A percentile compares a stretch with the other conserved stretches of the same genome.
phyloP scores from a whole-genome alignment of 2,888 invertebrate species.

The Aproaerema taeniolella region DNA sequence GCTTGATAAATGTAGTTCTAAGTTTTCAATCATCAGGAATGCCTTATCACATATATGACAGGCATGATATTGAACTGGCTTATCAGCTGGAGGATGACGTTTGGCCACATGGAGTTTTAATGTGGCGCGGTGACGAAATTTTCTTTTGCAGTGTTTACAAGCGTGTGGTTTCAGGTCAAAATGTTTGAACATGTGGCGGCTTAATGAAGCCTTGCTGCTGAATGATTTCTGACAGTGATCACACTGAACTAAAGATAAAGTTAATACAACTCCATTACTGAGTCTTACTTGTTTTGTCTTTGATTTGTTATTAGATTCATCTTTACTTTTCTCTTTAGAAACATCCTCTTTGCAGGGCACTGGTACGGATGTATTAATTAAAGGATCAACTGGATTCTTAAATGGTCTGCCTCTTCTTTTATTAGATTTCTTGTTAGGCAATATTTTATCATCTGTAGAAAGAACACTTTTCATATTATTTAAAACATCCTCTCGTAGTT shows the following conservation, averaged over 20 bases:
- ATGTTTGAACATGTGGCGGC: conserved; percentile 82
- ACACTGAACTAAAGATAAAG: conserved; percentile 58
- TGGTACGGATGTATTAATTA: no score
- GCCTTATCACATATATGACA: conserved; percentile 86
- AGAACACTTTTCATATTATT: conserved; percentile 14
- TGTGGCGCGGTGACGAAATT: conserved; percentile 80
- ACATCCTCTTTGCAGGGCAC: no score
- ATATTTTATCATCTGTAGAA: conserved; percentile 8
- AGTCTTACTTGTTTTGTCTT: conserved; percentile 30
- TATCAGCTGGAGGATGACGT: conserved; percentile 60
- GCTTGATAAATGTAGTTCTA: conserved; percentile 83
- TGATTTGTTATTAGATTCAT: conserved; percentile 16
- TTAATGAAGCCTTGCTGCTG: conserved; percentile 79
- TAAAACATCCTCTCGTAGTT: conserved; percentile 7
- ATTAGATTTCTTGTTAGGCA: no score
- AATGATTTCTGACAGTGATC: conserved; percentile 81
- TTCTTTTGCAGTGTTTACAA: conserved; percentile 79
- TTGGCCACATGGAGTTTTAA: conserved; percentile 80
- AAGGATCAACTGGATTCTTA: conserved; percentile 2
- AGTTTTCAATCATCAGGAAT: conserved; percentile 86
- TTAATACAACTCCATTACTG: conserved; percentile 36
- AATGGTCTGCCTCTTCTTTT: conserved; percentile 9
- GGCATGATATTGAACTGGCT: conserved; percentile 66
- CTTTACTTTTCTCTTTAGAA: conserved; percentile 13
- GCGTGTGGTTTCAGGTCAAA: conserved; percentile 79